Evolutionary conservation across 2,113 vertebrate species (phyloP).

Genomic region (Saccopteryx leptura): DNA sequence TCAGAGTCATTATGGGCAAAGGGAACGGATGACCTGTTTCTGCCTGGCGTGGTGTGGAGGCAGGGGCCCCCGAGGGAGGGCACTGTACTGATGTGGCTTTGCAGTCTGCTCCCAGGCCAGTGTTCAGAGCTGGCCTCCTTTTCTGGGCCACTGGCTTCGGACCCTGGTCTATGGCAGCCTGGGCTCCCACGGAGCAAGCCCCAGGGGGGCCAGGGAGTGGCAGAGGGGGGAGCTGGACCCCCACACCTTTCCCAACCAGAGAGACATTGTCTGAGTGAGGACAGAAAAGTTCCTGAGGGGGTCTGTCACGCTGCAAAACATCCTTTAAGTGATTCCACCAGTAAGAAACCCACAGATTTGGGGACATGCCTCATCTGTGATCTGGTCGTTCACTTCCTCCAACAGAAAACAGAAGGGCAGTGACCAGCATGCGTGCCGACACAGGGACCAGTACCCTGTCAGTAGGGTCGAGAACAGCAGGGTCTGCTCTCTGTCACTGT

Average conservation of each 20-base stretch:
- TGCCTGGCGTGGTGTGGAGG: rapidly evolving
- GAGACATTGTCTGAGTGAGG: too few species aligned
- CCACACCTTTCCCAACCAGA: neutral
- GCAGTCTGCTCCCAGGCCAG: neutral
- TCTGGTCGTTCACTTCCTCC: neutral
- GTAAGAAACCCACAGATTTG: neutral
- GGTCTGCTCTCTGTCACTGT: too few species aligned
- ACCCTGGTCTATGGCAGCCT: too few species aligned
- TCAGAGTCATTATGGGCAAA: neutral
- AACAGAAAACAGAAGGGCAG: too few species aligned
- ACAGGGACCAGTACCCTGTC: neutral
- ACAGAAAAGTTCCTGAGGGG: neutral
- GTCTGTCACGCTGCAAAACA: neutral
- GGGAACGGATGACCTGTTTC: neutral
- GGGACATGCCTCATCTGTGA: neutral
- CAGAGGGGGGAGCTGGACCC: rapidly evolving
- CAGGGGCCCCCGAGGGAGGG: neutral
- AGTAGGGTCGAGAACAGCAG: neutral
- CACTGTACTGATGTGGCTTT: rapidly evolving
- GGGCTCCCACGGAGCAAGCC: neutral
- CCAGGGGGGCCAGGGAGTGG: rapidly evolving
- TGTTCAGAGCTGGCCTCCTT: neutral
- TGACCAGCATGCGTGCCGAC: too few species aligned
- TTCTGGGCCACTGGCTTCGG: too few species aligned
- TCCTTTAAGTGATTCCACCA: neutral